Base-by-base conservation (phyloP, 2,888 invertebrate genomes). In the Metopia argyrocephala region DNA sequence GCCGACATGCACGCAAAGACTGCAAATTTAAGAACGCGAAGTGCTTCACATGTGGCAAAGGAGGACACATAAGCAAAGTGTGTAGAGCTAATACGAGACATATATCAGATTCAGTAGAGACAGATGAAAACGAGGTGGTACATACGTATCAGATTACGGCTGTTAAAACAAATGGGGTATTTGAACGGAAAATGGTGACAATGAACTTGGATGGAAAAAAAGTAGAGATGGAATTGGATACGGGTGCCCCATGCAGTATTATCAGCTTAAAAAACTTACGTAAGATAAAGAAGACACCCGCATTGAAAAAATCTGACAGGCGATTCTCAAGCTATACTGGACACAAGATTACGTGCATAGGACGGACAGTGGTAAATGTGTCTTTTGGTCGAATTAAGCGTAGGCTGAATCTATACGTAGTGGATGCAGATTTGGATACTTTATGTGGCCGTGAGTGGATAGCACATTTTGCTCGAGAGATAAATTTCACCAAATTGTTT, bases 371-470 rank as follows among this genome's bases (percentile, higher is more conserved):
- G 15, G 71, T 62, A 5, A 27, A 62, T 27, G 62, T 62, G 4
- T 15, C 28, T 2, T 31, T 59, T 48, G 69, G 59, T 2, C 20
- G 3, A 18, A 59, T 12, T 2, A 59, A 5, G 5, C 59, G 69
- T n/a, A 59, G 23, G 7, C 15, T 70, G 20, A 50, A 70, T 23
- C n/a, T 50, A 6, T 59, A 61, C 31, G 48, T 61, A 5, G 38
- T 70, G 2, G 27, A 70, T 23, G 46, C 27, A 1, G 20, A 59
- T 27, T 2, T 59, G 2, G 69, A 69, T 27, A 45, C 48, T 2
- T 46, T 69, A 28, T 71, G 61, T 45, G 61, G 45, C 7, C 50
- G 71, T 2, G 71, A 64, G 50, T 71, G 59, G 71, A 64, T 71
- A 5, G 23, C 45, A 12, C 54, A 71, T 7, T 71, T 71, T 46